Evolutionary conservation across 1,140 invertebrate genomes (phyloP), one percentile per base, ranked within the genome.

Genomic region (Hydropsyche tenuis): DNA sequence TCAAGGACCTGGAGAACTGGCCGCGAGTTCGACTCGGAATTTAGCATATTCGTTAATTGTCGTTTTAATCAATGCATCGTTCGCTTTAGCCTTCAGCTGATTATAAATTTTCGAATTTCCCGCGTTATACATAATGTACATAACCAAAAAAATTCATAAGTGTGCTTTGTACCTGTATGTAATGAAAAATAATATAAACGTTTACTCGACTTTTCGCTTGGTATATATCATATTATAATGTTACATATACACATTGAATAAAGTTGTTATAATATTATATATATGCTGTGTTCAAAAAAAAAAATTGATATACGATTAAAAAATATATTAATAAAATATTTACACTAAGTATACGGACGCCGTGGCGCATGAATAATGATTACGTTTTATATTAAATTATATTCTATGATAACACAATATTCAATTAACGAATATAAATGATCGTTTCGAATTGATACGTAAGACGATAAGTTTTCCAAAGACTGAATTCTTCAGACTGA

Each of bases 1-100:
- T 18, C 73, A 73, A 53, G 75, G 70, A n/a, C 75, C 73, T 1
- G 73, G 75, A 1, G 75, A 74, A 42, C 30, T 77, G 25, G 75
- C 75, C 12, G 51, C 66, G 9, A 69, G 46, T 23, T 64, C 66
- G 48, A 1, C 16, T 14, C 53, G 37, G 37, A n/a, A 37, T 18
- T 25, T n/a, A 42, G 12, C 14, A 37, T 37, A 23, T 42, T 27
- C 46, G 22, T 51, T 68, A 46, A 7, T 51, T 12, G 20, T 70
- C 37, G 20, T 70, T 43, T 48, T 43, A 48, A 43, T 65, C 25
- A 68, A 68, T 9, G 23, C 20, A 23, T 22, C 42, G 1, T 46
- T 14, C 20, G 45, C 45, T 12, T 27, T 68, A n/a, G 12, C 23
- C 22, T 9, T 22, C 22, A 70, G 68, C 68, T 70, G 68, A 70